A percentile compares a stretch with the other conserved stretches of the same genome.
These are phyloP conservation scores for Nyctereutes procyonoides DNA, from an alignment of 2,113 vertebrate species.

Conservation along the genomic window DNA sequence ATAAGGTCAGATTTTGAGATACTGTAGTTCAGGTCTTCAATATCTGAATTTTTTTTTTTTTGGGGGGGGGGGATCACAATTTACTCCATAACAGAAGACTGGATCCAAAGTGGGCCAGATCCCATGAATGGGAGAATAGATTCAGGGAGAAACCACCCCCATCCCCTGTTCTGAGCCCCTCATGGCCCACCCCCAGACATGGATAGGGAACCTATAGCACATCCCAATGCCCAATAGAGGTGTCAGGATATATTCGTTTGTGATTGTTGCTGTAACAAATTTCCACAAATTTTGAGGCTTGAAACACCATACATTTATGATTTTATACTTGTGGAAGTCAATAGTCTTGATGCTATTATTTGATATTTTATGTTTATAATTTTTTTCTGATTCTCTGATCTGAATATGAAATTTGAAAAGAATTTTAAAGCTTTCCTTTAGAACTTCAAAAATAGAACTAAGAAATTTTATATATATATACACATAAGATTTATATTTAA, in stretches of 20 bases:
- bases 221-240: not conserved
- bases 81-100: not conserved
- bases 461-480: not conserved
- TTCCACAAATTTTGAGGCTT: not conserved
- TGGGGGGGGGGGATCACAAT: not conserved
- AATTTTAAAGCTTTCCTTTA: not conserved
- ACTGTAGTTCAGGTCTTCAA: too few species aligned
- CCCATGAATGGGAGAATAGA: not conserved
- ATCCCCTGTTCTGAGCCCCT: not conserved
- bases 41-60: not conserved
- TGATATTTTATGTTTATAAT: not conserved
- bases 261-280: not conserved
- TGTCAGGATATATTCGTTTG: not conserved
- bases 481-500: not conserved
- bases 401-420: not conserved
- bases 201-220: too few species aligned
- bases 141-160: too few species aligned
- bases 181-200: too few species aligned
- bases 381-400: not conserved
- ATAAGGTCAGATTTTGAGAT: not conserved
- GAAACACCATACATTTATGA: not conserved
- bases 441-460: not conserved
- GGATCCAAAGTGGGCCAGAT: not conserved
- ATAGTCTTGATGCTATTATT: not conserved
- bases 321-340: not conserved